Evolutionary conservation across 1,140 invertebrate genomes (phyloP), one percentile per base, ranked within the genome.

Genomic region (Thalassaphorura encarpata): DNA sequence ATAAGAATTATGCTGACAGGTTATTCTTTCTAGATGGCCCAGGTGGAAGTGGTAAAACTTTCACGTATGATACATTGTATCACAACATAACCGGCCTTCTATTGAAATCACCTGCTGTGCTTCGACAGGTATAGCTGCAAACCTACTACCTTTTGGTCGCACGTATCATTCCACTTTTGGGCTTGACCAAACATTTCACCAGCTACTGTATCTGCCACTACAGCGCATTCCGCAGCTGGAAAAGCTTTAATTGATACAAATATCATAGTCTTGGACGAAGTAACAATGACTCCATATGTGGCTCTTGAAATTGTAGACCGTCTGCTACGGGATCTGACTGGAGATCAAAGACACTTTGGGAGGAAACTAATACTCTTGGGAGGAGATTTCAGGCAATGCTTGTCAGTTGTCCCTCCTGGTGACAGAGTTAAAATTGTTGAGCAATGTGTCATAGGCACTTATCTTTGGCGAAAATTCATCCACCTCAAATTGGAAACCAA

Each of bases 301-400:
- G 19, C 27, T 3, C 0, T 54, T 3, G 15, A 29, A 29, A 42
- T 27, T 26, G 49, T 58, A 1, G 51, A 61, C 33, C 8, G 18
- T 13, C 28, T 54, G 0, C 21, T 61, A 2, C 29, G 39, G 26
- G 46, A 55, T 15, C 2, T 60, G 1, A 47, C 50, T 0, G 27
- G 23, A 18, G 29, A 31, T 47, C 1, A 54, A 4, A 47, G n/a
- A 1, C 41, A 28, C 27, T 62, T 60, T 47, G 60, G 60, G 8
- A 41, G 52, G 16, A 56, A 53, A 48, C 46, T 60, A 1, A 21
- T 56, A 15, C 18, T 64, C 2, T 31, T 60, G 8, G 60, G 52
- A 24, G 60, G 60, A 21, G 60, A 64, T 23, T 64, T 62, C 31
- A 19, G 63, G n/a, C 55, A 64, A 56, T 43, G 19, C 15, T 36